A percentile compares a stretch with the other conserved stretches of the same genome.
Evolutionary conservation across 2,888 invertebrate species (phyloP).

Genomic region (Pheosia tremula): DNA sequence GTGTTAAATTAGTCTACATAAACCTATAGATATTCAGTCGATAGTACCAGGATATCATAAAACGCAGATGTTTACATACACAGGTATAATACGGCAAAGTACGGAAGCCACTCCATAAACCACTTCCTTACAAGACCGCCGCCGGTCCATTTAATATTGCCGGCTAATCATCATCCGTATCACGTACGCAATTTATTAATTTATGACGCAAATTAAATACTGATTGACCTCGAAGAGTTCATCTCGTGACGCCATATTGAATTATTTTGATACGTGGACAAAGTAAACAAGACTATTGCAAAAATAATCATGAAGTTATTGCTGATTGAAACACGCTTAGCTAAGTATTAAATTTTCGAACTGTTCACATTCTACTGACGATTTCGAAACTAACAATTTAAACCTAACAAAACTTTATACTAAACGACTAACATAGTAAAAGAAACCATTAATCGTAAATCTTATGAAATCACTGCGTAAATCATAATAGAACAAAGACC

Average conservation of each 20-base stretch:
- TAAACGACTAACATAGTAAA: too few relatives aligned
- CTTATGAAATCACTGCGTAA: background rate
- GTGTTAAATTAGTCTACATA: slow-evolving; percentile 11
- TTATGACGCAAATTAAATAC: slow-evolving; percentile 50
- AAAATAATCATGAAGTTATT: too few relatives aligned
- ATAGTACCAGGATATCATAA: slow-evolving; percentile 56
- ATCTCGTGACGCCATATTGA: slow-evolving; percentile 40
- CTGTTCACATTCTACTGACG: slow-evolving; percentile 1
- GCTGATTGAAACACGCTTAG: too few relatives aligned
- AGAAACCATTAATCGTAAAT: background rate
- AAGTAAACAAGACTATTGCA: background rate
- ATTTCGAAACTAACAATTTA: too few relatives aligned
- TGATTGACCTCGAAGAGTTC: slow-evolving; percentile 51
- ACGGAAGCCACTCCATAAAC: slow-evolving; percentile 29
- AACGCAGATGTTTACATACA: slow-evolving; percentile 32
- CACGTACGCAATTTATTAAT: slow-evolving; percentile 40
- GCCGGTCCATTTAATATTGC: slow-evolving; percentile 20
- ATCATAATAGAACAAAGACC: slow-evolving; percentile 23
- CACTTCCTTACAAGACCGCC: slow-evolving; percentile 20
- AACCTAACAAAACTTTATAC: too few relatives aligned
- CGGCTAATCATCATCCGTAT: slow-evolving; percentile 40
- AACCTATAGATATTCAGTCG: slow-evolving; percentile 40
- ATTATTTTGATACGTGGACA: background rate
- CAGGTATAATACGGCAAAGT: slow-evolving; percentile 49
- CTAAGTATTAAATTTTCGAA: too few relatives aligned